Conservation (phyloP, 2,113 vertebrate species). For the Laterallus jamaicensis region DNA sequence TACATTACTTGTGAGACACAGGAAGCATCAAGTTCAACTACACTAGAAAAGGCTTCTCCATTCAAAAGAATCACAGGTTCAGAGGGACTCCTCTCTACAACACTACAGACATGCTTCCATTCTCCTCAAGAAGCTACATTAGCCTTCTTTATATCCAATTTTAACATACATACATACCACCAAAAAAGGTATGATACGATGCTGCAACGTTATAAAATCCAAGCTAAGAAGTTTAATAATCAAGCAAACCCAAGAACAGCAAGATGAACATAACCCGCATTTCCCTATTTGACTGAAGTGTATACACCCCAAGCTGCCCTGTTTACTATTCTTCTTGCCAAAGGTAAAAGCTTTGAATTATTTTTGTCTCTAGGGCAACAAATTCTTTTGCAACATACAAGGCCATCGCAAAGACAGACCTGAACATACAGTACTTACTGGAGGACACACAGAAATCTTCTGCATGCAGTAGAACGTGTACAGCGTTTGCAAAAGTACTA, state of each 20-base stretch:
- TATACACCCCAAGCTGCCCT: background rate
- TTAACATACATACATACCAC: fast-evolving
- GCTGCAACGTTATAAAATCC: background rate
- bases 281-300: background rate
- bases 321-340: background rate
- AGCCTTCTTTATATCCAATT: background rate
- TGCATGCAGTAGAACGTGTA: fast-evolving
- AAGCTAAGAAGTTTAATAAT: background rate
- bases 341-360: background rate
- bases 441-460: fast-evolving
- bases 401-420: background rate
- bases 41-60: background rate
- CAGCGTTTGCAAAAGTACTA: background rate
- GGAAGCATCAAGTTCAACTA: background rate
- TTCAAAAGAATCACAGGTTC: background rate
- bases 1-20: background rate
- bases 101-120: background rate
- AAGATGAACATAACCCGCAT: background rate
- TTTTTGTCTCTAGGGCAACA: background rate
- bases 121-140: background rate
- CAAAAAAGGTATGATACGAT: background rate
- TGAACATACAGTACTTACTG: background rate
- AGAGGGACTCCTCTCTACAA: background rate
- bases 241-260: background rate
- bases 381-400: background rate